Evolutionary conservation across 2,888 invertebrate genomes (phyloP), one percentile per base, ranked within the genome.

Genomic region (Ceriagrion tenellum): DNA sequence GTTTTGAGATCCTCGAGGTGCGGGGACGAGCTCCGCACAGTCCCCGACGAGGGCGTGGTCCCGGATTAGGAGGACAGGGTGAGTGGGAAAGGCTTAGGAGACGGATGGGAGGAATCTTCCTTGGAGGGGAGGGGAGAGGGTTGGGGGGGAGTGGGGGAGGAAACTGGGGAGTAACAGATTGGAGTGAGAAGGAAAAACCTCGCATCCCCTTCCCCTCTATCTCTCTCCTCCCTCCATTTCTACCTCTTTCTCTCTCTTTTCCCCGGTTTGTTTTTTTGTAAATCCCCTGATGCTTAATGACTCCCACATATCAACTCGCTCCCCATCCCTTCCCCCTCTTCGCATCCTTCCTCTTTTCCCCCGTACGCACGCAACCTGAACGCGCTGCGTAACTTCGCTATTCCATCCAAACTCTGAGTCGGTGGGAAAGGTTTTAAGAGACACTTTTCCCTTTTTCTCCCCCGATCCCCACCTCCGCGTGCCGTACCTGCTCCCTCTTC

Each of bases 221-320:
- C 69, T 26, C n/a, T n/a, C 18, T 35, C 35, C 26, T n/a, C 16
- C 81, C 10, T 69, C 26, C n/a, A 26, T 26, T 26, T 26, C 10
- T 8, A 8, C 69, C 10, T 20, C 26, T 69, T 20, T 26, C 26
- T 26, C 26, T 26, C n/a, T 26, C 69, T 20, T 69, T 20, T 23
- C 30, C 40, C 63, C 91, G 23, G 59, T 63, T 91, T 30, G 26
- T 93, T 93, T 30, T 93, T 93, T 93, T 93, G 93, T 74, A 93
- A 93, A 93, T 93, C 93, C 93, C 69, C 93, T 93, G 93, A 93
- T 93, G 93, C 93, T 93, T 93, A 93, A 93, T 93, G 93, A 93
- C 93, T 93, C 93, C 93, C 93, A 93, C 93, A 93, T 93, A 93
- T 93, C 93, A 93, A 93, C 93, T 56, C 63, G 40, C 91, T 93